Evolutionary conservation across 1,140 invertebrate species (phyloP).

Genomic region (Halesus radiatus): DNA sequence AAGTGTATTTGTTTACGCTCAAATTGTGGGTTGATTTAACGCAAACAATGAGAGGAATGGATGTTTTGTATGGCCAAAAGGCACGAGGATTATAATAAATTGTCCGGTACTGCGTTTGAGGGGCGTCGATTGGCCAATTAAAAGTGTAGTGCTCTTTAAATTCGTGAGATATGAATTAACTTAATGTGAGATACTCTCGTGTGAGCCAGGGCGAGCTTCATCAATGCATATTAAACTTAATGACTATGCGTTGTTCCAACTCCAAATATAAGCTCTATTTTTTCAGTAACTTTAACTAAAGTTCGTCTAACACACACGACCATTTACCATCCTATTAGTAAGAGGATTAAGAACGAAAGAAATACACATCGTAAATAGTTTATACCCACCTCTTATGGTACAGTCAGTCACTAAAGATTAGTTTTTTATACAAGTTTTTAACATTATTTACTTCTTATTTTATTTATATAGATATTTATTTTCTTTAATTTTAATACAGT

Average conservation of each 20-base stretch:
- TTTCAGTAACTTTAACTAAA: background rate
- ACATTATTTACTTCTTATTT: too few relatives aligned
- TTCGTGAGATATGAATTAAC: conserved; percentile 53
- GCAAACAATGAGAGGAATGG: background rate
- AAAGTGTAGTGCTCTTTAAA: conserved; percentile 51
- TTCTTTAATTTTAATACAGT: too few relatives aligned
- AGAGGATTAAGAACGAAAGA: too few relatives aligned
- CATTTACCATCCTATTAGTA: too few relatives aligned
- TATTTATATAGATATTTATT: too few relatives aligned
- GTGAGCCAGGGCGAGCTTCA: conserved; percentile 2
- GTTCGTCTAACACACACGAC: too few relatives aligned
- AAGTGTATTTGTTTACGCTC: conserved; percentile 18
- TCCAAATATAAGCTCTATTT: background rate
- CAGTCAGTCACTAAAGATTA: too few relatives aligned
- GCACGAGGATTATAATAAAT: conserved; percentile 37
- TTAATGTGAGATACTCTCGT: conserved; percentile 44
- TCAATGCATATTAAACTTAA: conserved; percentile 33
- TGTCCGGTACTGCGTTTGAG: conserved; percentile 46
- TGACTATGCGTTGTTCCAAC: conserved; percentile 10
- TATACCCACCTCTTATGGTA: too few relatives aligned
- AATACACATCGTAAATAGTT: too few relatives aligned
- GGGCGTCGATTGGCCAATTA: conserved; percentile 54
- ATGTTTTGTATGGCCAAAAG: conserved; percentile 23
- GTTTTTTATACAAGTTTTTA: too few relatives aligned
- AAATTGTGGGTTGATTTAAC: conserved; percentile 10